Base-by-base conservation (phyloP, 1,140 invertebrate species). In the Zaprionus ornatus region DNA sequence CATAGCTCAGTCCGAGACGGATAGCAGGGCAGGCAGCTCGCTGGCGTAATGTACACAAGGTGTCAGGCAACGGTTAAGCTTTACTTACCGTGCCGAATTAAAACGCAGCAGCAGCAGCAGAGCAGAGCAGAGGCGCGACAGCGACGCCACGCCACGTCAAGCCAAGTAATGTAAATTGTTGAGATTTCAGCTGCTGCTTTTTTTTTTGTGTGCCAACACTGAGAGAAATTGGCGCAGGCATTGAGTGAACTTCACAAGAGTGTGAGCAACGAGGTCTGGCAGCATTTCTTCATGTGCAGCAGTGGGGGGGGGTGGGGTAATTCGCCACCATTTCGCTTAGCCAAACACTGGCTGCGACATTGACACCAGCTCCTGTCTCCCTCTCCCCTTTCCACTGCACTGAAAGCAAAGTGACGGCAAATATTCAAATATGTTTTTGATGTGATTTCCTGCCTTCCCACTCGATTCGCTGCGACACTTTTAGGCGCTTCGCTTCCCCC, bases 361-460 rank as follows among this genome's bases (percentile, higher is more conserved):
- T 67, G 75, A 90, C 81, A 81, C 81, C 74, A 62, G 37, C 17
- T 3, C 25, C 21, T 54, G 52, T 48, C 45, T 17, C 23, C 42
- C 54, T 61, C 40, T 4, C 2, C 35, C 27, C 21, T 17, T 45
- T n/a, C n/a, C n/a, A n/a, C 40, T 50, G 42, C n/a, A 42, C 68
- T 80, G 68, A 80, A 88, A 90, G 84, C 84, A 90, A 87, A 87
- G 84, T 90, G 85, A 90, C 79, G 81, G 85, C 85, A 90, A 90
- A 90, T 90, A 90, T 90, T 90, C 85, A 90, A 90, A 90, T 90
- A 90, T 90, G 85, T 90, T 90, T 90, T 90, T 90, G 85, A 90
- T 90, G 85, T 90, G 85, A 90, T 90, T 85, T 90, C 85, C 88
- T 82, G 75, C 78, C 78, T 81, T 79, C 71, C 78, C 85, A 90